A percentile compares a stretch with the other conserved stretches of the same genome.
Conservation (phyloP, 2,888 invertebrate genomes). For the Heliconius sara region DNA sequence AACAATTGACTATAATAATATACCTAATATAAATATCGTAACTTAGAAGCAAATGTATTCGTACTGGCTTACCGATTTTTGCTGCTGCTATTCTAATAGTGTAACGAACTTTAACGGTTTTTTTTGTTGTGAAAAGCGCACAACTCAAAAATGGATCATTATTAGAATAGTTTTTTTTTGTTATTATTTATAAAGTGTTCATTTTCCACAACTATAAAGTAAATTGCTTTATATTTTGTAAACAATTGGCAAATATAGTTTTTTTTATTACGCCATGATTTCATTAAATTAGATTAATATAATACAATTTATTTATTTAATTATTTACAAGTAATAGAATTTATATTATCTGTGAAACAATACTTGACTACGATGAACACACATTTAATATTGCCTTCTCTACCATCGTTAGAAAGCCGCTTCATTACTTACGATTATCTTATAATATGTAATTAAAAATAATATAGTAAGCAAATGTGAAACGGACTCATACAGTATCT, state of each 20-base stretch:
- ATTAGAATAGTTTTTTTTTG: neutral
- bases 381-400: neutral
- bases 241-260: neutral
- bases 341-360: neutral
- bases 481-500: conserved; percentile 1
- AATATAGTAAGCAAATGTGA: conserved; percentile 1
- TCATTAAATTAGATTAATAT: neutral
- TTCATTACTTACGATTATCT: neutral
- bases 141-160: conserved; percentile 1
- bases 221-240: neutral
- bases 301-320: neutral
- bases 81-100: conserved; percentile 21
- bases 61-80: conserved; percentile 35
- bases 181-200: neutral
- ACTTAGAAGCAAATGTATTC: conserved; percentile 43
- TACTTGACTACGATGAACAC: neutral
- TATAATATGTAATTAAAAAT: neutral
- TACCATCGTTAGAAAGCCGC: neutral
- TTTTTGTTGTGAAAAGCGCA: neutral
- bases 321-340: neutral
- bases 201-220: no score
- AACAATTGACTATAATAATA: conserved; percentile 49
- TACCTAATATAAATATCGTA: conserved; percentile 45
- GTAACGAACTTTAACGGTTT: conserved; percentile 27
- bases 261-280: neutral